Percentiles rank a stretch among this genome's conserved stretches.
Conservation (phyloP, 2,888 invertebrate species). For the Drosophila colorata region DNA sequence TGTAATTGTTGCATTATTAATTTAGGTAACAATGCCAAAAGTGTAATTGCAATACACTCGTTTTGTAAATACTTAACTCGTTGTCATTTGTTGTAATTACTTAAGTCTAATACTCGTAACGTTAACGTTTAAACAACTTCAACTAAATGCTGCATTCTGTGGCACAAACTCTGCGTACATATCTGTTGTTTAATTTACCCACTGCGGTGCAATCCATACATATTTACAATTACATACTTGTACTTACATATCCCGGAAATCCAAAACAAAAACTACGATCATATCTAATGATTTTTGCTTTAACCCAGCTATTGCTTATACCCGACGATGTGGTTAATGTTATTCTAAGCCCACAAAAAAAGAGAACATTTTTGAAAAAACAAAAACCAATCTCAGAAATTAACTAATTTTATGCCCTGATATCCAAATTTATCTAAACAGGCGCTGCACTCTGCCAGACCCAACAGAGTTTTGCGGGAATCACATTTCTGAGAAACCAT, state of each 20-base stretch:
- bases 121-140: neutral
- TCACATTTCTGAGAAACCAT: conserved; percentile 77
- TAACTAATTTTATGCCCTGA: conserved; percentile 52
- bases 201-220: conserved; percentile 17
- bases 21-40: conserved; percentile 68
- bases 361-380: neutral
- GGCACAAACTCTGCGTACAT: conserved; percentile 24
- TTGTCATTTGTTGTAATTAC: conserved; percentile 72
- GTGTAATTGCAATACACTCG: conserved; percentile 64
- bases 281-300: conserved; percentile 50
- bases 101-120: conserved; percentile 45
- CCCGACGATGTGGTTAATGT: conserved; percentile 52
- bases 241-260: conserved; percentile 40
- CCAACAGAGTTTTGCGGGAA: conserved; percentile 74
- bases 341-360: conserved; percentile 16
- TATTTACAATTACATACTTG: conserved; percentile 24
- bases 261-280: conserved; percentile 31
- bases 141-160: conserved; percentile 7
- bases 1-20: conserved; percentile 67
- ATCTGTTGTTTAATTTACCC: conserved; percentile 44
- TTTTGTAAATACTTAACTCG: conserved; percentile 71
- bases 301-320: conserved; percentile 46
- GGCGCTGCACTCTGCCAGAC: conserved; percentile 75
- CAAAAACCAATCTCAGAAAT: neutral
- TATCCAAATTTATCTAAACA: conserved; percentile 76